Percentiles rank a stretch among this genome's conserved stretches.
Evolutionary conservation across 2,888 invertebrate genomes (phyloP).

Genomic region (Tubulanus polymorphus): DNA sequence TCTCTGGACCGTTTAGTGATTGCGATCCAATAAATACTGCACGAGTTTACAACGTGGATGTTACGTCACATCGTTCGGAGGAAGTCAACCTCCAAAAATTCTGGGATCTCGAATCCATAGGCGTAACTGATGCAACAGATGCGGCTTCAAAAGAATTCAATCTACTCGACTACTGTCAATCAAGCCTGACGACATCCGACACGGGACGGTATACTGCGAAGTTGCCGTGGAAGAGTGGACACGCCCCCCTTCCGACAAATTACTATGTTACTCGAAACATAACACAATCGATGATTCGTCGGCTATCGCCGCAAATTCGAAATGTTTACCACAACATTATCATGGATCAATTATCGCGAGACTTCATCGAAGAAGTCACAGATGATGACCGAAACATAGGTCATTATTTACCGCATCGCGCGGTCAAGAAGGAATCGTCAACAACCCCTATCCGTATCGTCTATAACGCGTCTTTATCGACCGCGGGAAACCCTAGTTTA

Average conservation of each 20-base stretch:
- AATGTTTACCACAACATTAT: background rate
- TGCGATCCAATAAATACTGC: no score
- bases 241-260: background rate
- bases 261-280: background rate
- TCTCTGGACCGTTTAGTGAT: no score
- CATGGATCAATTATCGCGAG: background rate
- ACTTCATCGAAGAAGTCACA: background rate
- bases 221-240: background rate
- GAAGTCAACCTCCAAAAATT: no score
- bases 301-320: background rate
- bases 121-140: no score
- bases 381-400: background rate
- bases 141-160: no score
- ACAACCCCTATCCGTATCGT: conserved; percentile 22
- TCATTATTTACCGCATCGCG: conserved; percentile 20
- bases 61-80: no score
- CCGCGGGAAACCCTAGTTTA: conserved; percentile 12
- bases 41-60: no score
- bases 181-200: background rate
- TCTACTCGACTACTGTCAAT: no score
- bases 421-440: conserved; percentile 18
- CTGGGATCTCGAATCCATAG: no score
- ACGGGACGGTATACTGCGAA: background rate
- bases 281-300: background rate
- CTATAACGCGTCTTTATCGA: conserved; percentile 15